Evolutionary conservation across 2,888 invertebrate species (phyloP).

Genomic region (Elysia crispata): DNA sequence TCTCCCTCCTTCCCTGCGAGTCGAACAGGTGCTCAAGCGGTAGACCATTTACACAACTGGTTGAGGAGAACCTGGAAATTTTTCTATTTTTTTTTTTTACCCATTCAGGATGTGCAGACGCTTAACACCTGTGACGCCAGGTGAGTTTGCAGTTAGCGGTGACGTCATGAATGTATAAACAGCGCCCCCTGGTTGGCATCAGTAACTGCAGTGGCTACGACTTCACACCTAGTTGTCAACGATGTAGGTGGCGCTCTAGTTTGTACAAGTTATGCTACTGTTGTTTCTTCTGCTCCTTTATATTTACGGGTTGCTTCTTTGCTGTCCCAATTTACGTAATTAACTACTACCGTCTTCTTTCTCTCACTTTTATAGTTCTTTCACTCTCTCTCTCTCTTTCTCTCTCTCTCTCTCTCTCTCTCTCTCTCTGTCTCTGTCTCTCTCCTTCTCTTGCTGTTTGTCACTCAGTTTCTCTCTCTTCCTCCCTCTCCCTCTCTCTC

Average conservation of each 20-base stretch:
- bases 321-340: too few relatives aligned
- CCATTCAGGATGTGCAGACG: too few relatives aligned
- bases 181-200: background rate
- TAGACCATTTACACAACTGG: too few relatives aligned
- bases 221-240: background rate
- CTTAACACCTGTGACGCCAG: too few relatives aligned
- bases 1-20: too few relatives aligned
- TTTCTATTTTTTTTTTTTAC: too few relatives aligned
- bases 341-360: background rate
- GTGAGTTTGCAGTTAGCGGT: background rate
- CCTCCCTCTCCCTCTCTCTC: too few relatives aligned
- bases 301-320: too few relatives aligned
- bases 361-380: conserved; percentile 11
- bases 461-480: background rate
- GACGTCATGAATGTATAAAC: conserved; percentile 11
- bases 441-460: background rate
- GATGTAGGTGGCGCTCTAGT: background rate
- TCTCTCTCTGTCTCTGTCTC: conserved; percentile 7
- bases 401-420: conserved; percentile 1
- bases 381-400: conserved; percentile 5
- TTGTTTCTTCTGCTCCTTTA: background rate
- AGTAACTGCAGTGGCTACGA: background rate
- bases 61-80: too few relatives aligned
- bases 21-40: too few relatives aligned
- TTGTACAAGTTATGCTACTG: background rate